Percentiles rank a stretch among this genome's conserved stretches.
phyloP scores from a whole-genome alignment of 2,888 invertebrate species.

The Hesperia comma region DNA sequence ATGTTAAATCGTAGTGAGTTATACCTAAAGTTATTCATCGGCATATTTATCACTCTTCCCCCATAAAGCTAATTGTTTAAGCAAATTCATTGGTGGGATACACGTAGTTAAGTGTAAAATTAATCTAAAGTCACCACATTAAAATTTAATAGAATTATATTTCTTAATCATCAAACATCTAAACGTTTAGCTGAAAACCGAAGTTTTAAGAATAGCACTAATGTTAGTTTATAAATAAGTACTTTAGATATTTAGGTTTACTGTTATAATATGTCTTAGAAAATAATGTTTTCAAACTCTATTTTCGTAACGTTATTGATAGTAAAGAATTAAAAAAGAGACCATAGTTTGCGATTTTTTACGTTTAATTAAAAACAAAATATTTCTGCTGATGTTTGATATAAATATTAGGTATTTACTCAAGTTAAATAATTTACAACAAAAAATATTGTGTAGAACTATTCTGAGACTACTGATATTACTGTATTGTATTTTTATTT shows the following conservation, averaged over 20 bases:
- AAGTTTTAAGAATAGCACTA: conserved; percentile 43
- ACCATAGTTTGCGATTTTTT: too few species aligned
- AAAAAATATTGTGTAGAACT: too few species aligned
- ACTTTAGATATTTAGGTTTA: conserved; percentile 16
- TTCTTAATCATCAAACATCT: neutral
- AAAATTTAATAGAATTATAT: neutral
- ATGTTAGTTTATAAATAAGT: conserved; percentile 45
- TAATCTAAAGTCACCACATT: neutral
- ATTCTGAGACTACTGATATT: too few species aligned
- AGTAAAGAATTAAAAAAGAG: neutral
- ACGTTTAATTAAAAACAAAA: too few species aligned
- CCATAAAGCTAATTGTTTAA: neutral
- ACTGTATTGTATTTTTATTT: too few species aligned
- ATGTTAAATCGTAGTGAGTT: conserved; percentile 27
- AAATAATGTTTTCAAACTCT: conserved; percentile 17
- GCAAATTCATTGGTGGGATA: neutral
- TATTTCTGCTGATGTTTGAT: too few species aligned
- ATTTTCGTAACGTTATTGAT: conserved; percentile 25
- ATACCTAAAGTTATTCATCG: neutral
- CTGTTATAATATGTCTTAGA: conserved; percentile 5
- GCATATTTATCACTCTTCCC: neutral
- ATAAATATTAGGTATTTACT: too few species aligned
- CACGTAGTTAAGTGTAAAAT: neutral
- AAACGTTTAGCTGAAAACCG: neutral
- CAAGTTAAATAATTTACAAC: too few species aligned